These are phyloP conservation scores for Arizona elegans DNA, from an alignment of 2,113 vertebrate species.

Conservation along the genomic window DNA sequence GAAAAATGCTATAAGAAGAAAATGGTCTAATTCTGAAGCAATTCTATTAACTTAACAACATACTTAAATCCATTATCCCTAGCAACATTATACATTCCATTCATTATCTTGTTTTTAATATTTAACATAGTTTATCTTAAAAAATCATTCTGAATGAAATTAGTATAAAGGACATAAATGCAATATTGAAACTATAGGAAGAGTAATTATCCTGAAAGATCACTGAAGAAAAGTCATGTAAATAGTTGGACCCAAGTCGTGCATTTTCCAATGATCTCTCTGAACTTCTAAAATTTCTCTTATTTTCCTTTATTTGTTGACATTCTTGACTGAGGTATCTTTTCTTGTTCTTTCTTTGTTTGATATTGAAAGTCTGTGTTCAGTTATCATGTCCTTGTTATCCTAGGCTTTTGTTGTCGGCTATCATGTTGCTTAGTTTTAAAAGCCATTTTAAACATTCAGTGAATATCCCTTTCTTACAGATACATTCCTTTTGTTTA, in stretches of 20 bases:
- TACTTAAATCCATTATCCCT: background rate
- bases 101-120: background rate
- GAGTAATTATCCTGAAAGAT: slow-evolving; percentile 13
- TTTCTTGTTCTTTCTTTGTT: background rate
- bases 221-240: background rate
- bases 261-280: background rate
- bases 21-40: background rate
- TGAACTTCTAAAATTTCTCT: background rate
- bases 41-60: background rate
- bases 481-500: background rate
- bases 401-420: background rate
- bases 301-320: background rate
- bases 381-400: background rate
- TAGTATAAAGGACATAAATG: slow-evolving; percentile 15
- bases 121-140: background rate
- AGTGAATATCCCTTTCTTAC: background rate
- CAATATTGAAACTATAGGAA: background rate
- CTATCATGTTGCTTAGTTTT: background rate
- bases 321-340: background rate
- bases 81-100: background rate
- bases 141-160: background rate
- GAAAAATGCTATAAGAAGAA: background rate
- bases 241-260: background rate
- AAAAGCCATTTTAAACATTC: background rate
- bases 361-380: background rate